Evolutionary conservation across 2,888 invertebrate genomes (phyloP), one percentile per base, ranked within the genome.

Genomic region (Microplitis deprimator): DNA sequence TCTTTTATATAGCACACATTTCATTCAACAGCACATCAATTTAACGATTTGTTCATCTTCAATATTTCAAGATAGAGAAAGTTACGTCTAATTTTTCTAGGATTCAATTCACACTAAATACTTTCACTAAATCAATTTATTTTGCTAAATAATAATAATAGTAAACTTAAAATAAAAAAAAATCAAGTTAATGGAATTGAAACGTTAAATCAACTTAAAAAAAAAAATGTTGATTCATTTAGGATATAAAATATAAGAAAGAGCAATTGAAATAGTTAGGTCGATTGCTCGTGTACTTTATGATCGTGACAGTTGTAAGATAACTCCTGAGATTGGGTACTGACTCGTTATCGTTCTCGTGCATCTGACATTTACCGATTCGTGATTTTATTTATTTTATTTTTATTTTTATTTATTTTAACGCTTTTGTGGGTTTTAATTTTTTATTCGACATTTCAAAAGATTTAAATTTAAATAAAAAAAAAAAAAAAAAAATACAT

Each of bases 301-400:
- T 65, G 65, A 13, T 65, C 29, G 65, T 29, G 65, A 20, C 65
- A 50, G 70, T 70, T 50, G 60, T 17, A 70, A 70, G 70, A 70
- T 70, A 73, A 50, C 29, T 65, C 64, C 62, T 20, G 17, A 64
- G 64, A 73, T 65, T 73, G 64, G 13, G 38, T 17, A 20, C 17
- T 20, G 59, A 67, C 59, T 62, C 20, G 13, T 73, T 50, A 65
- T 65, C 65, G 64, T 20, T 50, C 13, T 65, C 50, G 73, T 50
- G 65, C 73, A 73, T 73, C 50, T n/a, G 5, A 65, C 50, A 40
- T 65, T 41, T 41, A 73, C 64, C 61, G 41, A 65, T 65, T 39
- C 50, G 73, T 67, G 50, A 67, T 29, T 50, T 41, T 29, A 7
- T 65, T 39, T 16, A 5, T 71, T 62, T 8, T 17, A 17, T 29